Conservation (phyloP, 1,140 invertebrate species). For the Dreissena polymorpha region DNA sequence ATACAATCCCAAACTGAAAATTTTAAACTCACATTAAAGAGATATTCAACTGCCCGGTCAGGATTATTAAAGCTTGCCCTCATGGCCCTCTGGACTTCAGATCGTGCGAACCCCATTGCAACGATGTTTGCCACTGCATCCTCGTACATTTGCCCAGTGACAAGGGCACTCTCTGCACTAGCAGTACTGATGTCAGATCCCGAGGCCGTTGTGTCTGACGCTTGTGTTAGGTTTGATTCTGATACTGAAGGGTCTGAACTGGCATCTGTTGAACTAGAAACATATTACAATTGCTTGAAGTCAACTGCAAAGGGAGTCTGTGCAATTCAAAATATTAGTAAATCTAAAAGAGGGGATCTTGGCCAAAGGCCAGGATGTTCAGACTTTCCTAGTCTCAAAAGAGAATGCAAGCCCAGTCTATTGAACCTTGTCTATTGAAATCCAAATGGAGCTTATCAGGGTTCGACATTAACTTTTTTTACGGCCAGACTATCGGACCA, state of each 20-base stretch:
- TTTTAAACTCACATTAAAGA: conserved; percentile 83
- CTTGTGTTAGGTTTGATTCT: conserved; percentile 3
- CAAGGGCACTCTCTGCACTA: conserved; percentile 84
- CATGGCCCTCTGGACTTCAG: conserved; percentile 92
- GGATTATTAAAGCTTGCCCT: conserved; percentile 99
- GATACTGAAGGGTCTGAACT: background rate
- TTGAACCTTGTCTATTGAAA: too few species aligned
- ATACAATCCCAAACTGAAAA: background rate
- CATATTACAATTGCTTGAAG: too few species aligned
- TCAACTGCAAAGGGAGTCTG: too few species aligned
- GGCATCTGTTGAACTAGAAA: background rate
- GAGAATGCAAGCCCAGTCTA: too few species aligned
- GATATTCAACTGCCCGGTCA: conserved; percentile 98
- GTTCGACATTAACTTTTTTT: too few species aligned
- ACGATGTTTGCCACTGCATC: conserved; percentile 95
- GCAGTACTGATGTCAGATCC: conserved; percentile 50
- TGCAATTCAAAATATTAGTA: too few species aligned
- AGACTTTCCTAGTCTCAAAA: too few species aligned
- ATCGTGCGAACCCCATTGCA: conserved; percentile 95
- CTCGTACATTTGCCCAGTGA: conserved; percentile 93
- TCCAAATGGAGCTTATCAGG: too few species aligned
- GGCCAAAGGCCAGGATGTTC: too few species aligned
- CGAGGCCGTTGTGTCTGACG: conserved; percentile 47
- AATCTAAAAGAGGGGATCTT: too few species aligned
- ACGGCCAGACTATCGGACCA: too few species aligned